Evolutionary conservation across 2,797 vertebrate genomes (phyloP).

Genomic region (Hippopotamyrus pictus): DNA sequence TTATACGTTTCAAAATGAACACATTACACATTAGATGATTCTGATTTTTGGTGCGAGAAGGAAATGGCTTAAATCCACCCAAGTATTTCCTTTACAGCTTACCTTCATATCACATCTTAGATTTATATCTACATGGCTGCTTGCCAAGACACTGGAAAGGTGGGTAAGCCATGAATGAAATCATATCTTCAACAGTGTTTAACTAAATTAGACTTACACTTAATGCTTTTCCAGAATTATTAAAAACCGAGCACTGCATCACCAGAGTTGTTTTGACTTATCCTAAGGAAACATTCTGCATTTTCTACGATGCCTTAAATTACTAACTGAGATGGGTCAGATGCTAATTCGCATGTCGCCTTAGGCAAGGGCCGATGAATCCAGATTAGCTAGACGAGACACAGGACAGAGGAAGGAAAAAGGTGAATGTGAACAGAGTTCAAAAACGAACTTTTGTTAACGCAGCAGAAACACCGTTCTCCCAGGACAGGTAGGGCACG

Average conservation of each 20-base stretch:
- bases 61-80: slow-evolving; percentile 16
- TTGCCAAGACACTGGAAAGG: slow-evolving; percentile 23
- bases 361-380: slow-evolving; percentile 19
- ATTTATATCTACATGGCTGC: slow-evolving; percentile 14
- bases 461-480: background rate
- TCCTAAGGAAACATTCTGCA: slow-evolving; percentile 25
- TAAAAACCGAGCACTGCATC: background rate
- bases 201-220: slow-evolving; percentile 19
- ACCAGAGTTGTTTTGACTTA: slow-evolving; percentile 18
- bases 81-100: background rate
- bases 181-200: slow-evolving; percentile 23
- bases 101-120: background rate
- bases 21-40: background rate
- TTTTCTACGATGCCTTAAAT: slow-evolving; percentile 22
- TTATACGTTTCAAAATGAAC: background rate
- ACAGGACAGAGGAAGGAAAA: background rate
- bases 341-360: background rate
- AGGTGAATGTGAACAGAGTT: background rate
- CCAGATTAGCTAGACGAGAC: slow-evolving; percentile 10
- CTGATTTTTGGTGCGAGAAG: background rate
- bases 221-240: slow-evolving; percentile 8
- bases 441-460: background rate
- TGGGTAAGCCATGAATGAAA: slow-evolving; percentile 2
- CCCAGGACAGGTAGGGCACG: background rate
- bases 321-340: slow-evolving; percentile 29